Evolutionary conservation across 2,113 vertebrate genomes (phyloP).

Genomic region (Helogale parvula): DNA sequence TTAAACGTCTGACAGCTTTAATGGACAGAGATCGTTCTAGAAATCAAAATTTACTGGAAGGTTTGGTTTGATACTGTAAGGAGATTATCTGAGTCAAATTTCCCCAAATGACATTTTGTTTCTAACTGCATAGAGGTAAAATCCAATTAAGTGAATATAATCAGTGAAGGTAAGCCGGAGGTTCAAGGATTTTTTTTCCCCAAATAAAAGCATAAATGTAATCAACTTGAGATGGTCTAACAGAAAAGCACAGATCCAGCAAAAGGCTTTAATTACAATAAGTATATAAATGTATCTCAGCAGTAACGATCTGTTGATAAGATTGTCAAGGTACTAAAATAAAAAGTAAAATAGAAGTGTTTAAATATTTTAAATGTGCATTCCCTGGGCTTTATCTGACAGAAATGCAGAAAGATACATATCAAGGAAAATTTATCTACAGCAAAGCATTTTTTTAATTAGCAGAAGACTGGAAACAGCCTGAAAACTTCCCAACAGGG

Average conservation of each 20-base stretch:
- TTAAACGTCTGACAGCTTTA: neutral
- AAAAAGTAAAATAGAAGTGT: neutral
- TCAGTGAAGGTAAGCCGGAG: conserved; percentile 36
- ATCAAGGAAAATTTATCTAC: neutral
- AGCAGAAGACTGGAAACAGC: neutral
- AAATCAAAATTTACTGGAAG: conserved; percentile 1
- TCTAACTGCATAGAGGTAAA: neutral
- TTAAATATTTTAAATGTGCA: neutral
- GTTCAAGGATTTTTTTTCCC: neutral
- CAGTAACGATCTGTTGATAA: neutral
- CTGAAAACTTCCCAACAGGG: neutral
- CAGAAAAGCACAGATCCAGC: neutral
- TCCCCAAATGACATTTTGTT: neutral
- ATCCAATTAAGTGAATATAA: conserved; percentile 18
- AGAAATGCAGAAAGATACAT: conserved; percentile 21
- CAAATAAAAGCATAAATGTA: conserved; percentile 49
- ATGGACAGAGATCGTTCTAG: neutral
- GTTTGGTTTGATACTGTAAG: neutral
- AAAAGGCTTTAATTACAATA: conserved; percentile 16
- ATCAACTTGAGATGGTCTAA: conserved; percentile 27
- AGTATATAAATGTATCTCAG: neutral
- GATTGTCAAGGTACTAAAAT: neutral
- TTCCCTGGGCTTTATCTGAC: neutral
- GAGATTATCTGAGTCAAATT: conserved; percentile 11
- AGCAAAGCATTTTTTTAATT: neutral